Percentiles rank a stretch among this genome's conserved stretches.
Evolutionary conservation across 2,113 vertebrate genomes (phyloP).

Genomic region (Pampusana beccarii): DNA sequence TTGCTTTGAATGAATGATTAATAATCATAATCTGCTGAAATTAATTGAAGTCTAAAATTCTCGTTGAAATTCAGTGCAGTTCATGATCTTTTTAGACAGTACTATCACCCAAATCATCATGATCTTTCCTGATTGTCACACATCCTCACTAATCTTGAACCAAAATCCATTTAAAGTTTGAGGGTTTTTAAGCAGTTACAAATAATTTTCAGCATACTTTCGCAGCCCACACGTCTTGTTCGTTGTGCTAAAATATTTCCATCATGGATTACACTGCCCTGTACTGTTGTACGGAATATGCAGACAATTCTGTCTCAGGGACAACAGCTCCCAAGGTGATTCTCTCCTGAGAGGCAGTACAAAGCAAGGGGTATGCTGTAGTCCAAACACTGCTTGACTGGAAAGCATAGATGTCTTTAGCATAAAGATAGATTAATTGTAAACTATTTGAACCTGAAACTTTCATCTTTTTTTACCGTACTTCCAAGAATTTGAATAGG

Average conservation of each 20-base stretch:
- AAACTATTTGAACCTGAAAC: not conserved
- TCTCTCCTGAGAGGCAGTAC: not conserved
- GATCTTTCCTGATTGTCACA: not conserved
- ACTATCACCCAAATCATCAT: not conserved
- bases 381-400: not conserved
- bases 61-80: not conserved
- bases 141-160: not conserved
- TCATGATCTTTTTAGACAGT: not conserved
- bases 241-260: not conserved
- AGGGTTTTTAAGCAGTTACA: not conserved
- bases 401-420: not conserved
- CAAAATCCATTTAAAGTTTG: not conserved
- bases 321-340: not conserved
- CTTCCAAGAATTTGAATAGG: not conserved
- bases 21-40: not conserved
- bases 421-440: not conserved
- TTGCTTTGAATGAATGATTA: not conserved
- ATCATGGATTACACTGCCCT: not conserved
- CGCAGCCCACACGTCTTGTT: not conserved
- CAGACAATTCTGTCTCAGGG: not conserved
- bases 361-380: not conserved
- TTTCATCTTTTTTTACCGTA: not conserved
- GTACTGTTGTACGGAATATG: not conserved
- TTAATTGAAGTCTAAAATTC: not conserved
- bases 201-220: not conserved